Percentiles rank a stretch among this genome's conserved stretches.
These are phyloP conservation scores for Chymomyza procnemis DNA, from an alignment of 2,888 invertebrate genomes.

Conservation along the genomic window DNA sequence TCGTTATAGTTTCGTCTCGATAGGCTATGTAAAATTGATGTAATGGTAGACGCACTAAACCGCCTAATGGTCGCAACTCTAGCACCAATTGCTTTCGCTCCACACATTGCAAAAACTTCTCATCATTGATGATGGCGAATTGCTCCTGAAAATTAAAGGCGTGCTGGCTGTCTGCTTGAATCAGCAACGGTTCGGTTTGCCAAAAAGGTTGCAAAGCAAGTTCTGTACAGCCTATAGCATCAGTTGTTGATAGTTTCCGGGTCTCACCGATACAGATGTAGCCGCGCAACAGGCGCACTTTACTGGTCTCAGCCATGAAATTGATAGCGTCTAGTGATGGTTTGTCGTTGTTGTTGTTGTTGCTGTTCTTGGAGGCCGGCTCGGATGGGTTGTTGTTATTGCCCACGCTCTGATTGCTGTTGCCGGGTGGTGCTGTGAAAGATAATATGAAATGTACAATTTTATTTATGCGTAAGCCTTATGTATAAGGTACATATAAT, in stretches of 20 bases:
- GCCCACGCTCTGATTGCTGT: slow-evolving; percentile 19
- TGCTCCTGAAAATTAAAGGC: slow-evolving; percentile 77
- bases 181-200: slow-evolving; percentile 63
- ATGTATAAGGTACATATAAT: background rate
- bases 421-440: slow-evolving; percentile 38
- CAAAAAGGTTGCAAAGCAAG: slow-evolving; percentile 75
- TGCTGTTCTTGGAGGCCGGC: slow-evolving; percentile 33
- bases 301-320: slow-evolving; percentile 71
- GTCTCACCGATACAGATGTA: slow-evolving; percentile 71
- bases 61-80: slow-evolving; percentile 80
- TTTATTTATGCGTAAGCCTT: background rate
- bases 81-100: slow-evolving; percentile 81
- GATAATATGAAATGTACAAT: background rate
- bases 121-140: slow-evolving; percentile 81
- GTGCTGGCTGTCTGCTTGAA: slow-evolving; percentile 40
- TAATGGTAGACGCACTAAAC: slow-evolving; percentile 80
- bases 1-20: slow-evolving; percentile 80
- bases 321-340: slow-evolving; percentile 49
- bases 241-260: slow-evolving; percentile 47
- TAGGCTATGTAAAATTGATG: slow-evolving; percentile 83
- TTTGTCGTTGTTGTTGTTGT: slow-evolving; percentile 56
- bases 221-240: slow-evolving; percentile 47
- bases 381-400: slow-evolving; percentile 12
- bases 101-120: slow-evolving; percentile 80
- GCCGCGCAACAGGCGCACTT: slow-evolving; percentile 73